A percentile compares a stretch with the other conserved stretches of the same genome.
phyloP scores from a whole-genome alignment of 2,797 vertebrate species.

The Sebastes elongatus region DNA sequence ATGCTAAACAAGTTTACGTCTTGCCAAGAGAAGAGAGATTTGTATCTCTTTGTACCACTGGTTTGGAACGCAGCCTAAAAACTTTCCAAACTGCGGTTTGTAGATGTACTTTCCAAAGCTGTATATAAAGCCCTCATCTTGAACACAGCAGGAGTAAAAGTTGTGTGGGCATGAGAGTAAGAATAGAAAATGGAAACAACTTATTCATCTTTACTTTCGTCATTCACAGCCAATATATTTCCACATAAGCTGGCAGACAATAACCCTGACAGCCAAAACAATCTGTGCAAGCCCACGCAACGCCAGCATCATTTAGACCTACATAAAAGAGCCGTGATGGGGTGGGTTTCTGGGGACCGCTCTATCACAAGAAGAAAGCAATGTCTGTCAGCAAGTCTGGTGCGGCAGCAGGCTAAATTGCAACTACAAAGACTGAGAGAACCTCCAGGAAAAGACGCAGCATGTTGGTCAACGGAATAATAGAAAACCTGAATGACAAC shows the following conservation, averaged over 20 bases:
- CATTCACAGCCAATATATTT: constrained; percentile 60
- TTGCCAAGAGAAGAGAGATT: not conserved
- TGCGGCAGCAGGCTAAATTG: constrained; percentile 8
- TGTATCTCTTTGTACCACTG: not conserved
- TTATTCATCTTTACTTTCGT: constrained; percentile 58
- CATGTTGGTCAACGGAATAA: constrained; percentile 42
- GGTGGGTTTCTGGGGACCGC: constrained; percentile 13
- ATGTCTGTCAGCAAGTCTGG: constrained; percentile 19
- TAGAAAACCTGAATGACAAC: constrained; percentile 49
- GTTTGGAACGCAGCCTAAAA: constrained; percentile 25
- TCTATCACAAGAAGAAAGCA: constrained; percentile 39
- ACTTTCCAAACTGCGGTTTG: constrained; percentile 34
- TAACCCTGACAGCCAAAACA: constrained; percentile 67
- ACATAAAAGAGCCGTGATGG: constrained; percentile 43
- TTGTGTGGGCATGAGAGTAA: constrained; percentile 54
- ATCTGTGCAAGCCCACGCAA: constrained; percentile 55
- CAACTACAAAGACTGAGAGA: constrained; percentile 15
- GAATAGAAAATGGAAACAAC: constrained; percentile 60
- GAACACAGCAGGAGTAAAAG: constrained; percentile 21
- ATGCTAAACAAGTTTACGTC: not conserved
- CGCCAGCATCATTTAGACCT: constrained; percentile 47
- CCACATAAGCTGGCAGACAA: constrained; percentile 63
- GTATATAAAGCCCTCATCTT: constrained; percentile 27
- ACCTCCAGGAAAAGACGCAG: constrained; percentile 24
- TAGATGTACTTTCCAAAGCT: constrained; percentile 22